Evolutionary conservation across 2,888 invertebrate genomes (phyloP).

Genomic region (Drosophila gaucha): DNA sequence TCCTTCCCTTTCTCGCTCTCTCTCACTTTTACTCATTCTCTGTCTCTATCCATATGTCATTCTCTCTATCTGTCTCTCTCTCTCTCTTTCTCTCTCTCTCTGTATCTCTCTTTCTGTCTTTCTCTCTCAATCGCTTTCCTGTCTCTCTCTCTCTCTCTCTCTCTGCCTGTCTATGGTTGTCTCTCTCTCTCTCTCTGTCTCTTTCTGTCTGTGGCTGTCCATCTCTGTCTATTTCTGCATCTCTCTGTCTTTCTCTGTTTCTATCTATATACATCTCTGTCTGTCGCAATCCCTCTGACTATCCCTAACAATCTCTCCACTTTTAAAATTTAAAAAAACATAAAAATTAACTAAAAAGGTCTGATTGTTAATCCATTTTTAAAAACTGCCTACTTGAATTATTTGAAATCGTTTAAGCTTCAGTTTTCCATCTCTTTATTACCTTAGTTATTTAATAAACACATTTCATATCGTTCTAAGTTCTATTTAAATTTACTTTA

Average conservation of each 20-base stretch:
- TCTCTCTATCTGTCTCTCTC: background rate
- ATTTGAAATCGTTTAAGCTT: too few species aligned
- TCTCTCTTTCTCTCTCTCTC: background rate
- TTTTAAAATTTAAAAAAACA: too few species aligned
- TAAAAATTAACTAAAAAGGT: too few species aligned
- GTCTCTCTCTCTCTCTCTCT: background rate
- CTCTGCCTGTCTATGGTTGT: background rate
- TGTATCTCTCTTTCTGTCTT: background rate
- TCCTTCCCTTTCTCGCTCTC: background rate
- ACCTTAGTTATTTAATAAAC: too few species aligned
- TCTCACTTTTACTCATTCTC: background rate
- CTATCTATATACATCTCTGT: background rate
- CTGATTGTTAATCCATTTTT: too few species aligned
- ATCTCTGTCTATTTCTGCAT: too few species aligned
- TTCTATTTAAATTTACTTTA: too few species aligned
- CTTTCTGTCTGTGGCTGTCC: too few species aligned
- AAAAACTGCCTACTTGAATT: too few species aligned
- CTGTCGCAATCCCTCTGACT: too few species aligned
- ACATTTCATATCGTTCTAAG: too few species aligned
- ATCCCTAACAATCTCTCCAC: background rate
- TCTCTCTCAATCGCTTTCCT: background rate
- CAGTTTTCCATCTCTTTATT: too few species aligned
- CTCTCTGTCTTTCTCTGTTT: background rate
- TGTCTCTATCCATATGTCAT: background rate
- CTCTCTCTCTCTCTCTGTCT: background rate